Percentiles rank a stretch among this genome's conserved stretches.
phyloP scores from a whole-genome alignment of 2,888 invertebrate species.

The Galeruca laticollis region DNA sequence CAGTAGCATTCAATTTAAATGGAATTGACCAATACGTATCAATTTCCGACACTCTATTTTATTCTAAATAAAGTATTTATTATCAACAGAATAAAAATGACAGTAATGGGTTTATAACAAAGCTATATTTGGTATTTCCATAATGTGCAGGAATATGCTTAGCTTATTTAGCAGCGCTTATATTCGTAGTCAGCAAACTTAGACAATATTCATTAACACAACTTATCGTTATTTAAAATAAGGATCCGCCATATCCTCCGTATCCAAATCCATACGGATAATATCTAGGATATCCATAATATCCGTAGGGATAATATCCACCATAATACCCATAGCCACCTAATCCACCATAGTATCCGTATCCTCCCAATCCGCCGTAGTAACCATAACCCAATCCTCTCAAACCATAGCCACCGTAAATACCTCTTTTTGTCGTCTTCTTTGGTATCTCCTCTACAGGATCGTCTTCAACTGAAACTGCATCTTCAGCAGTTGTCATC shows the following conservation, averaged over 20 bases:
- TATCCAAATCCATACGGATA: constrained; percentile 18
- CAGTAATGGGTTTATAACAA: too few species aligned
- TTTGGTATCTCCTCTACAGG: constrained; percentile 29
- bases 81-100: too few species aligned
- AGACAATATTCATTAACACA: background rate
- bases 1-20: too few species aligned
- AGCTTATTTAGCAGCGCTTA: background rate
- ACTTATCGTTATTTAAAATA: background rate
- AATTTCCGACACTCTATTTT: too few species aligned
- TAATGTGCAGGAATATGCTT: too few species aligned
- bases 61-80: too few species aligned
- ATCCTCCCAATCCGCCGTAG: constrained; percentile 17
- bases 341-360: constrained; percentile 33
- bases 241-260: constrained; percentile 23
- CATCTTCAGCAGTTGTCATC: constrained; percentile 31
- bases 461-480: constrained; percentile 29
- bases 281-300: constrained; percentile 24
- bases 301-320: background rate
- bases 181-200: background rate
- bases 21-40: too few species aligned
- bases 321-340: constrained; percentile 22
- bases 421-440: constrained; percentile 42
- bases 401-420: constrained; percentile 34
- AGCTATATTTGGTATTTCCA: too few species aligned
- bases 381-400: constrained; percentile 33